Conservation (phyloP, 2,797 vertebrate species). For the Rhabdophis nuchalis region DNA sequence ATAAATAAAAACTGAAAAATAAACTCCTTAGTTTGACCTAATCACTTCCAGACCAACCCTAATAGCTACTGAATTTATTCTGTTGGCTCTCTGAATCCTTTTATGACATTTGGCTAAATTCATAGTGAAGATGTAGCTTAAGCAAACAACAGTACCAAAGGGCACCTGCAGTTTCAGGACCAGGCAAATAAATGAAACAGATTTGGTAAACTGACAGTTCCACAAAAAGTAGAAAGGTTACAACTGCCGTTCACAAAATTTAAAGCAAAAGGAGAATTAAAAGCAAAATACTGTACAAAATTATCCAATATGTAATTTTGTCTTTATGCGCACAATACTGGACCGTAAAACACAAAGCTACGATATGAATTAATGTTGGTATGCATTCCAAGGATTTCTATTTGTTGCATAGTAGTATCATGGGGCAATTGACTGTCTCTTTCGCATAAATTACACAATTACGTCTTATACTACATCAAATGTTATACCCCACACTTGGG, state of each 20-base stretch:
- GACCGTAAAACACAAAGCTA: background rate
- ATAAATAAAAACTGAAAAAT: slow-evolving; percentile 35
- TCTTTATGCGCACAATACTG: background rate
- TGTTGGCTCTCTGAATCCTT: slow-evolving; percentile 56
- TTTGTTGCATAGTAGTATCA: slow-evolving; percentile 26
- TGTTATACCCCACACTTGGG: background rate
- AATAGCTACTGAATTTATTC: slow-evolving; percentile 39
- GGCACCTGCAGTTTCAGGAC: background rate
- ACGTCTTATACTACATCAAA: background rate
- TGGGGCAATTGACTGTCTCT: slow-evolving; percentile 15
- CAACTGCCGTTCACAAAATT: background rate
- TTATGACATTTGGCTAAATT: slow-evolving; percentile 43
- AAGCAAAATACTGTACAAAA: background rate
- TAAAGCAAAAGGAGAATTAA: background rate
- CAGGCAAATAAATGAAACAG: no score
- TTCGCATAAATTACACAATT: slow-evolving; percentile 10
- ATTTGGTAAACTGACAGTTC: background rate
- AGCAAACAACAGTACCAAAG: slow-evolving; percentile 42
- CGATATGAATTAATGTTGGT: slow-evolving; percentile 28
- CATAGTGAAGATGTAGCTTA: slow-evolving; percentile 50
- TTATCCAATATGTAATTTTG: background rate
- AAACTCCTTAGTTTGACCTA: slow-evolving; percentile 37
- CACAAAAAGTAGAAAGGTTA: background rate
- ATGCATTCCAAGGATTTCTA: slow-evolving; percentile 25
- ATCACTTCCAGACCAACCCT: slow-evolving; percentile 43